A percentile compares a stretch with the other conserved stretches of the same genome.
Evolutionary conservation across 92 coral and sea anemone genomes (phyloP).

Genomic region (Actinostola sp.): DNA sequence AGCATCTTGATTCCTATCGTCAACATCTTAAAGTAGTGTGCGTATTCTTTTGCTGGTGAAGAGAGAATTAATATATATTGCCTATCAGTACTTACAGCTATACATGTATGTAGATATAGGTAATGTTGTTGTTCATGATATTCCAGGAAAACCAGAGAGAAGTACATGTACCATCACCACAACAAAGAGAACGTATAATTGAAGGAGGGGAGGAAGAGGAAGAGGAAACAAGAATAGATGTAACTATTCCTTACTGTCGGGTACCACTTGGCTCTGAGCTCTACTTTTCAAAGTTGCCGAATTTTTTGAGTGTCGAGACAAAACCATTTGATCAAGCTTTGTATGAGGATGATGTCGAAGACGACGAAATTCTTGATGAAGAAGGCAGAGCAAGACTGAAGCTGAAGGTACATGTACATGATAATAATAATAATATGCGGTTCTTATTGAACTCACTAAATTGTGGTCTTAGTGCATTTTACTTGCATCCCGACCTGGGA

Average conservation of each 20-base stretch:
- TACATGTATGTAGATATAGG: too few species aligned
- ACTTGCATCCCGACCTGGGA: too few species aligned
- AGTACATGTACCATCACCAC: slow-evolving; percentile 8
- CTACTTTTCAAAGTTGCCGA: slow-evolving; percentile 91
- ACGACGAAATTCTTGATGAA: slow-evolving; percentile 96
- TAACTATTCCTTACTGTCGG: slow-evolving; percentile 90
- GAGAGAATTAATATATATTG: too few species aligned
- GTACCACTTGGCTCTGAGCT: slow-evolving; percentile 90
- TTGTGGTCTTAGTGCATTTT: too few species aligned
- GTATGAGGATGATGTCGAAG: slow-evolving; percentile 97
- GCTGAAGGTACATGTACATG: slow-evolving; percentile 65
- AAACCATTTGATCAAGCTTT: slow-evolving; percentile 87
- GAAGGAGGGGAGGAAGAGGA: slow-evolving; percentile 69
- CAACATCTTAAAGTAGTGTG: too few species aligned
- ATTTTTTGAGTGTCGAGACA: slow-evolving; percentile 94
- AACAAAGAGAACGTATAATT: slow-evolving; percentile 25
- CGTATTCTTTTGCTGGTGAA: too few species aligned
- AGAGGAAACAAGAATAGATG: slow-evolving; percentile 93
- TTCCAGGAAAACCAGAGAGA: slow-evolving; percentile 32
- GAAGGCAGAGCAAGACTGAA: slow-evolving; percentile 97
- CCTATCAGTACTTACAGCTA: too few species aligned
- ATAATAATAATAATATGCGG: too few species aligned
- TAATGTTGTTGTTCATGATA: too few species aligned
- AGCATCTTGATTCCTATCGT: too few species aligned
- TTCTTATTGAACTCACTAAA: too few species aligned